These are phyloP conservation scores for Helarctos malayanus DNA, from an alignment of 2,797 vertebrate genomes.

Conservation along the genomic window DNA sequence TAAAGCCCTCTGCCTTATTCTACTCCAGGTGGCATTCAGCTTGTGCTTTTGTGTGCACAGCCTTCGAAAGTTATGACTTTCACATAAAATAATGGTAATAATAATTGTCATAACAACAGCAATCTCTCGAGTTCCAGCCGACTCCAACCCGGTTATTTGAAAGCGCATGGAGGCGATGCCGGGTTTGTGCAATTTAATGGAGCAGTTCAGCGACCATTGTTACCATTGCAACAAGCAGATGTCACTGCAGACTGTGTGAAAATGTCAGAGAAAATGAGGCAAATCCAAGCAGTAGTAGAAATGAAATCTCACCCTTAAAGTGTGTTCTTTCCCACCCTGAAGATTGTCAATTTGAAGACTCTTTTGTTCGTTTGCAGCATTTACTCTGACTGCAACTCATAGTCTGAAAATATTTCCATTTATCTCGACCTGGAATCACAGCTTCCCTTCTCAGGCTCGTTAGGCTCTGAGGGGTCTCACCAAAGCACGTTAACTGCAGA, in stretches of 20 bases:
- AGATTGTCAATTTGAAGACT: neutral
- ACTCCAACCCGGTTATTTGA: neutral
- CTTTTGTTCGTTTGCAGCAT: conserved; percentile 54
- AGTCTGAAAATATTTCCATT: conserved; percentile 63
- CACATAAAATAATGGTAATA: neutral
- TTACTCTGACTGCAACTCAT: neutral
- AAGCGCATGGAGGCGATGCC: neutral
- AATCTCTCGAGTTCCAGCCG: neutral
- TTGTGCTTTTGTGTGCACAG: neutral
- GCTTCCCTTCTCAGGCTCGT: neutral
- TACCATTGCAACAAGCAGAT: conserved; percentile 63
- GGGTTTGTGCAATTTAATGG: neutral
- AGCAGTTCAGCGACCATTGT: neutral
- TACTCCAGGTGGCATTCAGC: neutral
- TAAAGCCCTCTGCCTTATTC: neutral
- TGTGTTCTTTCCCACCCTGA: conserved; percentile 21
- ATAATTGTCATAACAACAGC: neutral
- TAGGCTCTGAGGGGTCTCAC: neutral
- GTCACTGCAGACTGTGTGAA: conserved; percentile 70
- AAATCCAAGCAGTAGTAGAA: neutral
- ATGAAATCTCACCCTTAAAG: conserved; percentile 30
- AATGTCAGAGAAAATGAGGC: conserved; percentile 48
- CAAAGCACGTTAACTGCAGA: neutral
- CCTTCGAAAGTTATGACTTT: conserved; percentile 19
- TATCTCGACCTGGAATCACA: neutral